phyloP scores from a whole-genome alignment of 2,888 invertebrate genomes.

The Eudasyphora cyanicolor region DNA sequence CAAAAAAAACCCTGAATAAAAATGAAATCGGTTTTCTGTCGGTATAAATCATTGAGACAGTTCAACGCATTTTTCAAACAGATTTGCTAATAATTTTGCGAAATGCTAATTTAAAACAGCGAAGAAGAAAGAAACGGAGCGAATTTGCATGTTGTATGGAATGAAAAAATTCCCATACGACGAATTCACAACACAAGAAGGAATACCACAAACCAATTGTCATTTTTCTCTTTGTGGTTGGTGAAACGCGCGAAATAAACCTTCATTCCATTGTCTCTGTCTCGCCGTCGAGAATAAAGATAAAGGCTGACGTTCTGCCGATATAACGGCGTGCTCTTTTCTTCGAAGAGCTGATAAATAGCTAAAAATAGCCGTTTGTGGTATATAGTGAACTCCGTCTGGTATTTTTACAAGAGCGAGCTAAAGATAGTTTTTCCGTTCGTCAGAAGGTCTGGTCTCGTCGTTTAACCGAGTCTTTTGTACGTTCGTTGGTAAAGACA shows the following conservation, averaged over 20 bases:
- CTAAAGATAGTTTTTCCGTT: conserved; percentile 30
- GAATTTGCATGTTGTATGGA: background rate
- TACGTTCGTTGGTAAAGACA: conserved; percentile 62
- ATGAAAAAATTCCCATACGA: background rate
- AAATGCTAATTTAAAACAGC: too few species aligned
- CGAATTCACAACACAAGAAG: conserved; percentile 6
- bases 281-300: background rate
- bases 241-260: conserved; percentile 53
- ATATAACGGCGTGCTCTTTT: background rate
- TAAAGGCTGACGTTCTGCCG: conserved; percentile 54
- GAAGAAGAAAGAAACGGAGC: too few species aligned
- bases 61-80: too few species aligned
- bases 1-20: too few species aligned
- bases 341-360: background rate
- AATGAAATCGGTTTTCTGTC: too few species aligned
- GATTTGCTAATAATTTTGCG: too few species aligned
- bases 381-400: background rate
- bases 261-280: conserved; percentile 32
- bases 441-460: conserved; percentile 61
- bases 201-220: conserved; percentile 49
- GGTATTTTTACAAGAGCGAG: conserved; percentile 15
- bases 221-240: conserved; percentile 45
- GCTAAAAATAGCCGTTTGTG: conserved; percentile 25
- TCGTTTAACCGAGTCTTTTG: conserved; percentile 65
- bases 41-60: too few species aligned